phyloP scores from a whole-genome alignment of 2,888 invertebrate species.

The Leptura quadrifasciata region DNA sequence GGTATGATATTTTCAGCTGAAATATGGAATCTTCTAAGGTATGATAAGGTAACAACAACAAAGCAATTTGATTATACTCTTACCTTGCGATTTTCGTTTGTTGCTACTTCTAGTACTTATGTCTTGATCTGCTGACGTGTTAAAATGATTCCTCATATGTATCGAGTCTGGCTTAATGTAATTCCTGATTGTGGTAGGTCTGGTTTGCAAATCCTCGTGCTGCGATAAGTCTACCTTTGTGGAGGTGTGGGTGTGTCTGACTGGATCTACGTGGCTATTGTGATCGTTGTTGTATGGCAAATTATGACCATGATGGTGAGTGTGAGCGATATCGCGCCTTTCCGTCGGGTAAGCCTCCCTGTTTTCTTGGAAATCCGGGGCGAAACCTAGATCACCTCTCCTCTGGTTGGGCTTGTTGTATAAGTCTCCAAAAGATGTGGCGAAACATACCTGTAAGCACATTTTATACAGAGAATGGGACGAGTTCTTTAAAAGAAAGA shows the following conservation, averaged over 20 bases:
- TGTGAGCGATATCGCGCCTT: not conserved
- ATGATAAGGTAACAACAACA: no score
- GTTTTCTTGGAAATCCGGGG: not conserved
- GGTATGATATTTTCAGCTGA: no score
- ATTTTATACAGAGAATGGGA: no score
- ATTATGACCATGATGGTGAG: not conserved
- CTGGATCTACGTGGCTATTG: not conserved
- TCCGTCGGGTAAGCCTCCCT: not conserved
- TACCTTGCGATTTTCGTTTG: slow-evolving; percentile 32
- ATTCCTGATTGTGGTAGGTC: not conserved
- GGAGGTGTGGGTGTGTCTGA: slow-evolving; percentile 25
- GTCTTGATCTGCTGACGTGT: not conserved
- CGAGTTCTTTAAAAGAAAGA: no score
- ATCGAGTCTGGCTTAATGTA: not conserved
- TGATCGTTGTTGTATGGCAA: not conserved
- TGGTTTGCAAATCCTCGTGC: not conserved
- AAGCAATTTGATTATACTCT: not conserved
- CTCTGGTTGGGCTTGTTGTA: not conserved
- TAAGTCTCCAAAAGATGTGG: slow-evolving; percentile 8
- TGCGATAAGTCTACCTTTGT: slow-evolving; percentile 14
- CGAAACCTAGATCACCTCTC: not conserved
- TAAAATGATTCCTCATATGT: not conserved
- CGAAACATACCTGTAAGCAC: slow-evolving; percentile 23
- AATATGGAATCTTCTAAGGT: no score
- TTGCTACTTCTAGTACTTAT: not conserved